Evolutionary conservation across 2,888 invertebrate genomes (phyloP), one percentile per base, ranked within the genome.

Genomic region (Philereme vetulata): DNA sequence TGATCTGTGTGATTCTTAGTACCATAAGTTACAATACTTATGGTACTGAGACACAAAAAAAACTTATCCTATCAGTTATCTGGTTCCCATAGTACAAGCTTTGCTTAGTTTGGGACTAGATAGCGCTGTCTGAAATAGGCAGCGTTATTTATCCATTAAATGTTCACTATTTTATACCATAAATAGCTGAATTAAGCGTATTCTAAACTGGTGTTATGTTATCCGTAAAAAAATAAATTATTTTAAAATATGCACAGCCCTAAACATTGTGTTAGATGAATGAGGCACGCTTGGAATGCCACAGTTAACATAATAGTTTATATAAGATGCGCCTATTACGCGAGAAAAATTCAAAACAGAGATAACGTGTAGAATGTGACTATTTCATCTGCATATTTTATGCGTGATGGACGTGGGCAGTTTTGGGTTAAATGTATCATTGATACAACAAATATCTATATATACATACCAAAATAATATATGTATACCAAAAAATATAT

Each of bases 321-420:
- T 33, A 0, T 8, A 46, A 36, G 48, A 51, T 51, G 52, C 33
- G 47, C 32, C 5, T 33, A 43, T 53, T 49, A 53, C 52, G 38
- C 52, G 51, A 38, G 48, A 53, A 58, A 57, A 49, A 58, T 58
- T 48, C 35, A 58, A 53, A 58, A 58, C 43, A 58, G 42, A 57
- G 51, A 57, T 48, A 48, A 51, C 21, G 43, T 47, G 46, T 4
- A 32, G 36, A 43, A 57, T 52, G 36, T 35, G 42, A 32, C 43
- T 51, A 52, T 57, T 57, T 51, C 44, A 51, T 51, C 38, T 45
- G 56, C 50, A 46, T 56, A 51, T 51, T 40, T 51, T 42, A 51
- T 33, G 46, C 36, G 21, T 51, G 21, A 47, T 48, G 7, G 34
- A n/a, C 10, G 40, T 52, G 35, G 51, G 42, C 51, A 50, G 57